Conservation (phyloP, 2,797 vertebrate species). For the Vultur gryphus region DNA sequence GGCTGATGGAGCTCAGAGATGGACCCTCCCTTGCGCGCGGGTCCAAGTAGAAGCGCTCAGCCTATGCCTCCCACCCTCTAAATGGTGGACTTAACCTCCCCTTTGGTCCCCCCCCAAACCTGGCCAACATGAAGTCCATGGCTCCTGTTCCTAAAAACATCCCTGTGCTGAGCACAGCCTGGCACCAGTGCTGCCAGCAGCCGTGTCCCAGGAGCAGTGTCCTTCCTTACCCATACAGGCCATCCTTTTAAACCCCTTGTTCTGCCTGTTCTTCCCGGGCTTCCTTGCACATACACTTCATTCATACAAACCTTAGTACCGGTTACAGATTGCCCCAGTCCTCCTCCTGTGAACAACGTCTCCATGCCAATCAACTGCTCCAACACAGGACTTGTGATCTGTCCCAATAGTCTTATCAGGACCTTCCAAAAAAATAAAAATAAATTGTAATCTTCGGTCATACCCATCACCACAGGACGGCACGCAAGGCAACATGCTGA, state of each 20-base stretch:
- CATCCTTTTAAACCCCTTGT: neutral
- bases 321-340: neutral
- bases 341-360: neutral
- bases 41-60: neutral
- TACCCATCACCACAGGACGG: neutral
- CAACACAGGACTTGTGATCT: neutral
- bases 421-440: neutral
- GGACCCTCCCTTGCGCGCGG: neutral
- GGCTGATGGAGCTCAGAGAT: neutral
- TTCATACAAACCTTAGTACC: neutral
- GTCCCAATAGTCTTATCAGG: neutral
- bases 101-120: neutral
- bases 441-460: neutral
- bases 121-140: neutral
- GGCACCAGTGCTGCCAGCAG: neutral
- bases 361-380: neutral
- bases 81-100: neutral
- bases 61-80: neutral
- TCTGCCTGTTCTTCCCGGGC: neutral
- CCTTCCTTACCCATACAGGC: neutral
- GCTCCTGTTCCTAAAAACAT: neutral
- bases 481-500: neutral
- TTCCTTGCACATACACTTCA: neutral
- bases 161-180: neutral
- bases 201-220: neutral